These are phyloP conservation scores for Eupithecia insigniata DNA, from an alignment of 2,888 invertebrate genomes.

Conservation along the genomic window DNA sequence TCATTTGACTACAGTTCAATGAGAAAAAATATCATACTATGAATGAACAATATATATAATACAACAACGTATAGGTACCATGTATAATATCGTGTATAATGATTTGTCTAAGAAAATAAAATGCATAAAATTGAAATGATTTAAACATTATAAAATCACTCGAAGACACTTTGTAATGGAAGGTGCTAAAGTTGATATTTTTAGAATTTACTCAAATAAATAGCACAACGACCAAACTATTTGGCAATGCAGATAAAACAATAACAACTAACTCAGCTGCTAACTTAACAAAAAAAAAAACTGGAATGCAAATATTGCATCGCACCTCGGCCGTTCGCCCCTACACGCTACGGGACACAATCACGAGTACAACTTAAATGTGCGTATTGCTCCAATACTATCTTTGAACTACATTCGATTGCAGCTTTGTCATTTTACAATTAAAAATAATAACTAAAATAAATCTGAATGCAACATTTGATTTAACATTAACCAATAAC, in stretches of 20 bases:
- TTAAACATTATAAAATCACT: conserved; percentile 78
- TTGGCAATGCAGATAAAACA: conserved; percentile 81
- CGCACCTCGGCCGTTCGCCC: conserved; percentile 70
- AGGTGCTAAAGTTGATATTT: conserved; percentile 80
- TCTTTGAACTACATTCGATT: conserved; percentile 80
- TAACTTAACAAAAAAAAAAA: conserved; percentile 73
- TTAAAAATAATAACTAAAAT: conserved; percentile 70
- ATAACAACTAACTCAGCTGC: conserved; percentile 77
- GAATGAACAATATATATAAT: conserved; percentile 78
- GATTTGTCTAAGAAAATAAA: conserved; percentile 84
- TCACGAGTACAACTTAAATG: conserved; percentile 73
- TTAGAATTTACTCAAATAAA: conserved; percentile 74
- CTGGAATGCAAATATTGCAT: conserved; percentile 85
- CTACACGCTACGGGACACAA: conserved; percentile 56
- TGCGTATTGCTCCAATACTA: conserved; percentile 80
- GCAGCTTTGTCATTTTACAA: conserved; percentile 74
- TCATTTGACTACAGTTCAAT: conserved; percentile 84
- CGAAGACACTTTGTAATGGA: conserved; percentile 78
- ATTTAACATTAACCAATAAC: conserved; percentile 77
- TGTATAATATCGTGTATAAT: conserved; percentile 80
- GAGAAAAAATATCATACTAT: conserved; percentile 77
- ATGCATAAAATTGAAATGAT: conserved; percentile 84
- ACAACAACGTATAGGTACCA: conserved; percentile 75
- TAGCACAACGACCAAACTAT: conserved; percentile 83
- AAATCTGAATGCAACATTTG: conserved; percentile 80